Base-by-base conservation (phyloP, 2,797 vertebrate genomes). In the Sebastolobus altivelis region DNA sequence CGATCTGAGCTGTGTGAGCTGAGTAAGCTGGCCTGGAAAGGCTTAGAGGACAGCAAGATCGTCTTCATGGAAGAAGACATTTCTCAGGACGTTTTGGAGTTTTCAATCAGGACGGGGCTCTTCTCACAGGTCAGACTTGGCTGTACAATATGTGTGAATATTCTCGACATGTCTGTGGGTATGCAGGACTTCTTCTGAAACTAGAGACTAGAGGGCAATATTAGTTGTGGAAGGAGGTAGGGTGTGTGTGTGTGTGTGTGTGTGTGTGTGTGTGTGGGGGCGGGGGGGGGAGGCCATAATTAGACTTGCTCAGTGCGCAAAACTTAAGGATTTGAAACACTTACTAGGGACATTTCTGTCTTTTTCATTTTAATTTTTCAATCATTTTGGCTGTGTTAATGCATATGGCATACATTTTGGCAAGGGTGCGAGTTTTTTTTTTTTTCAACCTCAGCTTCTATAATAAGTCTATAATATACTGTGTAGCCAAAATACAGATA, bases 51-150 rank as follows among this genome's bases (percentile, higher is more conserved):
- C 0, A 93, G 94, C 65, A 95, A 95, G 63, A 94, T 96, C 4
- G 87, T 98, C 1, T 99, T 99, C 91, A 92, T 82, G 25, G 82
- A 92, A 2, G 58, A 62, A 33, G 95, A 97, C 6, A 79, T 98
- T 77, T 78, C 94, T 10, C 76, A 84, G 1, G 65, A 90, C 0
- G 77, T 96, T 70, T 88, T 96, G 68, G 81, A 93, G 22, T 97
- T 98, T 70, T 96, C 96, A 9, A 68, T 90, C 18, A 80, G 71
- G 33, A 94, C 94, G 1, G 93, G 95, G 1, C 72, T 99, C 59
- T 68, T 99, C 79, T 94, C 93, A 62, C 89, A 92, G 82, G 96
- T 97, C 77, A 94, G 96, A 29, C 76, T 29, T 68, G 22, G 16
- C 7, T 35, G 2, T 25, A 20, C 20, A 71, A 8, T 1, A 8